These are phyloP conservation scores for Burhinus oedicnemus DNA, from an alignment of 2,113 vertebrate species.

Conservation along the genomic window DNA sequence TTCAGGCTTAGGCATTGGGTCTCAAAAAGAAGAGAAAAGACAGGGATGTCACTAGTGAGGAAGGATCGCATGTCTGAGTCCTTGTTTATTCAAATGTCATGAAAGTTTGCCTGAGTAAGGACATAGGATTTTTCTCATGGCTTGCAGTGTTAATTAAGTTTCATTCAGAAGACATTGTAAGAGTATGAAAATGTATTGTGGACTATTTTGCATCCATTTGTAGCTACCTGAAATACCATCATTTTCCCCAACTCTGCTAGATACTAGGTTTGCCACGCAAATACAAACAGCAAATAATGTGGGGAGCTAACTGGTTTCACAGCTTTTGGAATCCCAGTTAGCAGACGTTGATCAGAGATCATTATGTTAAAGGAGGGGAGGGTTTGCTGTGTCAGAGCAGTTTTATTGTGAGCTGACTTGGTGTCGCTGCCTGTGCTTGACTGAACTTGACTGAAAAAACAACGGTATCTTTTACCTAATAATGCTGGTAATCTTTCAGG, in stretches of 20 bases:
- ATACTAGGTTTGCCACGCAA: slow-evolving; percentile 15
- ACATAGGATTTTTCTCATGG: not conserved
- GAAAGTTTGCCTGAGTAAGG: not conserved
- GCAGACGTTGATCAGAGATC: not conserved
- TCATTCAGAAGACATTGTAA: not conserved
- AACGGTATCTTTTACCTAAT: not conserved
- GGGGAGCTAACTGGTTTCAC: not conserved
- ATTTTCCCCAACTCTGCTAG: not conserved
- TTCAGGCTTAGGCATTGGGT: not conserved
- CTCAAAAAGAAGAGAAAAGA: not conserved
- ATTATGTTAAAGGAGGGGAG: not conserved
- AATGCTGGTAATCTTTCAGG: not conserved
- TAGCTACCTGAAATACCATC: not conserved
- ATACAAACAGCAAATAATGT: not conserved
- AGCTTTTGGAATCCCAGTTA: not conserved
- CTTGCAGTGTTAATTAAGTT: not conserved
- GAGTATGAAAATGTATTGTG: not conserved
- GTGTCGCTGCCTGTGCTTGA: not conserved
- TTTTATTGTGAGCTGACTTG: not conserved
- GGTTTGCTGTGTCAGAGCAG: not conserved
- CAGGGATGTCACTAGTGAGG: not conserved
- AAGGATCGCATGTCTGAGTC: not conserved
- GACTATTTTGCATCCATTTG: not conserved
- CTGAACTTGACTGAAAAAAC: not conserved
- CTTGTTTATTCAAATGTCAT: not conserved